Evolutionary conservation across 2,797 vertebrate genomes (phyloP).

Genomic region (Danio aesculapii): DNA sequence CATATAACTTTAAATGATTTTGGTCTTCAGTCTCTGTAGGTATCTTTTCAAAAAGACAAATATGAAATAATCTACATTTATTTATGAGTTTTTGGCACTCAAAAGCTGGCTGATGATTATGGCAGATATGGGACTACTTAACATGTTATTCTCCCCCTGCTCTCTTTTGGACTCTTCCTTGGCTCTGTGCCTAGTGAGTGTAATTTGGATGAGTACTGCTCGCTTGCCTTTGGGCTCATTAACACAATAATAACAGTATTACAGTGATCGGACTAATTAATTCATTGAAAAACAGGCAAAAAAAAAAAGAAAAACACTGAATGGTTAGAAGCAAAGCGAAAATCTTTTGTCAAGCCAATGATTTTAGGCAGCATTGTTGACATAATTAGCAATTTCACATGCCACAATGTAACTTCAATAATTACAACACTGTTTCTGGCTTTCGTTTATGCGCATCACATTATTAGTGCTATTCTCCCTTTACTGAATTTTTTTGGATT

Average conservation of each 20-base stretch:
- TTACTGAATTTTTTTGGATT: constrained; percentile 2
- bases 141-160: constrained; percentile 60
- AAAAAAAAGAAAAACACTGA: constrained; percentile 73
- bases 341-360: constrained; percentile 73
- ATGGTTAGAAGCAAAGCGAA: constrained; percentile 70
- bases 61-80: constrained; percentile 11
- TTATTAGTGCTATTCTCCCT: constrained; percentile 60
- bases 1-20: neutral
- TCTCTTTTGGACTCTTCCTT: constrained; percentile 76
- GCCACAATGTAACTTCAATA: constrained; percentile 73
- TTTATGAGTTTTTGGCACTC: neutral
- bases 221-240: constrained; percentile 86
- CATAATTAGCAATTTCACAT: constrained; percentile 61
- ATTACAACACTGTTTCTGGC: constrained; percentile 65
- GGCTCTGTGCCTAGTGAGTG: constrained; percentile 80
- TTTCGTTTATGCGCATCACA: constrained; percentile 50
- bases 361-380: too few species aligned
- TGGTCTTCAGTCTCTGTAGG: neutral
- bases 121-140: constrained; percentile 64
- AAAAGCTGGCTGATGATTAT: constrained; percentile 34
- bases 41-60: neutral
- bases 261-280: constrained; percentile 86
- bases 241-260: constrained; percentile 88
- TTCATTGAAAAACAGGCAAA: constrained; percentile 74
- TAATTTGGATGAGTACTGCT: constrained; percentile 86